Evolutionary conservation across 2,113 vertebrate species (phyloP).

Genomic region (Rissa tridactyla): DNA sequence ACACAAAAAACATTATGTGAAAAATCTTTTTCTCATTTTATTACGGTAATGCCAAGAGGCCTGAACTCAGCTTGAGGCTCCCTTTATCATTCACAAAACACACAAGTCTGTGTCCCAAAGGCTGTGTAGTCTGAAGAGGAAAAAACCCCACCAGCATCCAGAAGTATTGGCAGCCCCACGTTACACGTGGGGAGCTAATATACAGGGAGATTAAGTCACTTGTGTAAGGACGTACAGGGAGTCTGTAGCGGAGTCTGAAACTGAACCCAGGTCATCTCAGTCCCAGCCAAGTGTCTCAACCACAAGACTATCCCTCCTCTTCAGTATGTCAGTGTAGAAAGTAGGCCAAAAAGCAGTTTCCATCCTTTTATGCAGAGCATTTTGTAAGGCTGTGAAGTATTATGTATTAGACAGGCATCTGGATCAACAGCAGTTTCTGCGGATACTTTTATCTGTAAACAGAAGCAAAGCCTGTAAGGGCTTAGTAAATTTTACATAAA

Average conservation of each 20-base stretch:
- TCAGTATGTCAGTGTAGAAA: constrained; percentile 56
- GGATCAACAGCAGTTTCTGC: constrained; percentile 25
- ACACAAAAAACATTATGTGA: not conserved
- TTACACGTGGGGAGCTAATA: constrained; percentile 37
- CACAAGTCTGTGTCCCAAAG: not conserved
- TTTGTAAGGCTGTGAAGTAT: constrained; percentile 56
- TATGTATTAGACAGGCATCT: constrained; percentile 60
- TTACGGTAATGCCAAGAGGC: not conserved
- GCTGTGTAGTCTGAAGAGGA: constrained; percentile 28
- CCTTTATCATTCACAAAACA: not conserved
- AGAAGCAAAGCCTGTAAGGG: constrained; percentile 20
- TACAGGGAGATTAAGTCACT: constrained; percentile 53
- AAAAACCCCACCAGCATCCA: constrained; percentile 23
- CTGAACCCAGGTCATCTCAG: constrained; percentile 54
- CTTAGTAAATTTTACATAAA: constrained; percentile 22
- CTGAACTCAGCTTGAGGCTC: not conserved
- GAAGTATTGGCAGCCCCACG: not conserved
- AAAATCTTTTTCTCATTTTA: not conserved
- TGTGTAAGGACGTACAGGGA: constrained; percentile 17
- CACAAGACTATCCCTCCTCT: constrained; percentile 50
- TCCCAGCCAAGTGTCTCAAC: constrained; percentile 66
- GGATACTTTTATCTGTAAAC: constrained; percentile 51
- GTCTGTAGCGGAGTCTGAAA: constrained; percentile 55
- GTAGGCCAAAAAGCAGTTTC: constrained; percentile 59
- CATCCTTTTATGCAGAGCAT: constrained; percentile 15